Evolutionary conservation across 2,888 invertebrate genomes (phyloP).

Genomic region (Sphaerophoria rueppellii): DNA sequence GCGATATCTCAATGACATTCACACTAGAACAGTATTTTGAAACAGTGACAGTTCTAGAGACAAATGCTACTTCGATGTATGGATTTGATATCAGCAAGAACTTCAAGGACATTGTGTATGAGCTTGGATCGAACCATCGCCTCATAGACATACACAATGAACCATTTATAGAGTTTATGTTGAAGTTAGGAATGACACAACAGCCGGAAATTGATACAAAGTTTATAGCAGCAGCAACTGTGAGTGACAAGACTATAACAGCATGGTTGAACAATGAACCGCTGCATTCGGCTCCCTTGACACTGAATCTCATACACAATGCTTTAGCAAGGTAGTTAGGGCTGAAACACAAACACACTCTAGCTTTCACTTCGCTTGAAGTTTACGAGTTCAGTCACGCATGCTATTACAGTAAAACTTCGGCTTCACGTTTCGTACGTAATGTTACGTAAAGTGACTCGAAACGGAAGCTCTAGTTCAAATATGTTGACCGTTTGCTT

Average conservation of each 20-base stretch:
- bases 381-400: too few species aligned
- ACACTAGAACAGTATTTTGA: conserved; percentile 76
- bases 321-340: conserved; percentile 83
- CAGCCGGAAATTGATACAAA: conserved; percentile 83
- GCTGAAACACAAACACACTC: too few species aligned
- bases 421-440: too few species aligned
- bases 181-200: conserved; percentile 75
- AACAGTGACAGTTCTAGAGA: conserved; percentile 76
- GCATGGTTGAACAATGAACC: conserved; percentile 92
- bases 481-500: too few species aligned
- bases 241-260: conserved; percentile 81
- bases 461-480: too few species aligned
- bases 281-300: conserved; percentile 87
- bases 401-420: too few species aligned
- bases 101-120: conserved; percentile 75
- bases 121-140: conserved; percentile 74
- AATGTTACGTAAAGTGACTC: too few species aligned
- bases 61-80: conserved; percentile 4
- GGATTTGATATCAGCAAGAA: conserved; percentile 68
- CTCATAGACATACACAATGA: conserved; percentile 58
- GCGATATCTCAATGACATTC: conserved; percentile 82
- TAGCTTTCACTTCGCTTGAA: too few species aligned
- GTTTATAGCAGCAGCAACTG: conserved; percentile 85
- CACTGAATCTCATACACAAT: conserved; percentile 86
- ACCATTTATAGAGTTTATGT: conserved; percentile 75